phyloP scores from a whole-genome alignment of 2,797 vertebrate genomes.

The Hapalemur alaotrensis region DNA sequence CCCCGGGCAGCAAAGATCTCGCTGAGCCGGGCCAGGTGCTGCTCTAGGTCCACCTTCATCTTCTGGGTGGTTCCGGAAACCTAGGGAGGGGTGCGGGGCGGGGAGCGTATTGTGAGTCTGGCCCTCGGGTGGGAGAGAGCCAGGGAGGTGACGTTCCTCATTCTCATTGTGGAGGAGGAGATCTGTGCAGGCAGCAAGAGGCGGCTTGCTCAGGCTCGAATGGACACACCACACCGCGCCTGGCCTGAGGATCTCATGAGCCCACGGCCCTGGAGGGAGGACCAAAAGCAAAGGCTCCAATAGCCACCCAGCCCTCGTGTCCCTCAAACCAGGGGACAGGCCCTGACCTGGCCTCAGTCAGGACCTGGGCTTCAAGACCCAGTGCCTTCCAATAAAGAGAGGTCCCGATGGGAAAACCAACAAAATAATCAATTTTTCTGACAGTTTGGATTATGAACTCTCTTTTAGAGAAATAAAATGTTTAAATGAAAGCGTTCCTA shows the following conservation, averaged over 20 bases:
- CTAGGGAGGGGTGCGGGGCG: conserved; percentile 71
- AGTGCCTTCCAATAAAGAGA: background rate
- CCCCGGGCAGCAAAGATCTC: conserved; percentile 91
- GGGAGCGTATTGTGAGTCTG: background rate
- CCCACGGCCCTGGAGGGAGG: background rate
- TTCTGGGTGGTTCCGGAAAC: conserved; percentile 85
- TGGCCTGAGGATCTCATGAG: background rate
- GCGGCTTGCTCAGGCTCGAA: background rate
- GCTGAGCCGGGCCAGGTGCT: conserved; percentile 90
- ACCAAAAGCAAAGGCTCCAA: fast-evolving
- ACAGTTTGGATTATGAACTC: background rate
- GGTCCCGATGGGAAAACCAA: background rate
- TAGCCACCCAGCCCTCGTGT: background rate
- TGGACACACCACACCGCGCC: fast-evolving
- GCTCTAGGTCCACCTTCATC: conserved; percentile 88
- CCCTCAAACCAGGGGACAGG: background rate
- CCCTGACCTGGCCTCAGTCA: background rate
- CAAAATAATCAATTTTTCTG: background rate
- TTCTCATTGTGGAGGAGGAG: background rate
- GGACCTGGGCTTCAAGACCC: background rate
- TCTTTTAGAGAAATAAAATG: background rate
- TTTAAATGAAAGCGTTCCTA: background rate
- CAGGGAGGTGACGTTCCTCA: background rate
- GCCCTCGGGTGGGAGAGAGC: background rate
- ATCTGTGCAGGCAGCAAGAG: background rate